Base-by-base conservation (phyloP, 2,113 vertebrate species). In the Miniopterus natalensis region DNA sequence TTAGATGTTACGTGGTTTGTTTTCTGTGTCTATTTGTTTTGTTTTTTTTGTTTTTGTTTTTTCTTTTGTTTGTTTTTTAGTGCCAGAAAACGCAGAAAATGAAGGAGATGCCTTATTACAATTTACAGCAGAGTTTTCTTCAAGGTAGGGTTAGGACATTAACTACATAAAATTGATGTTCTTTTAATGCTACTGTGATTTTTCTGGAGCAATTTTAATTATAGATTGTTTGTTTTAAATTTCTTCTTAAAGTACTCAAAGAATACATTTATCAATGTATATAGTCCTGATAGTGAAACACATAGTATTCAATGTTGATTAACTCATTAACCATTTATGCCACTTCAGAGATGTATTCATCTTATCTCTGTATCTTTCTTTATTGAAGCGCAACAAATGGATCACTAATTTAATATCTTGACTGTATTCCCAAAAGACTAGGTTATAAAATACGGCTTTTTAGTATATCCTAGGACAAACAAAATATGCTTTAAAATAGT, bases 41-140 rank as follows among this genome's bases (percentile, higher is more conserved):
- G 66, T 45, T 96, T 97, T 97, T 95, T 97, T 70, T 97, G 68
- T 92, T 96, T 98, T 95, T 65, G 92, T 98, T 97, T 97, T 98
- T 97, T 92, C 97, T 96, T 88, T 96, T 5, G 61, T 88, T 96
- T 95, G 96, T 96, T 97, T 97, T 97, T 75, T 98, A 99, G 99
- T 99, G 99, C 99, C 99, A 98, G 99, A 99, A 98, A 99, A 99
- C 98, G 99, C 99, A 98, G 99, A 99, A 98, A 99, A 99, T 96
- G 99, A 99, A 99, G 99, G 98, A 97, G 99, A 99, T 98, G 99
- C 99, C 99, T 99, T 99, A 99, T 98, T 99, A 98, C 99, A 99
- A 99, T 99, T 99, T 99, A 99, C 99, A 98, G 99, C 99, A 92
- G 99, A 99, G 98, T 99, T 99, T 99, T 99, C 99, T 98, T 99